phyloP scores from a whole-genome alignment of 2,888 invertebrate species.

The Callinectes sapidus region DNA sequence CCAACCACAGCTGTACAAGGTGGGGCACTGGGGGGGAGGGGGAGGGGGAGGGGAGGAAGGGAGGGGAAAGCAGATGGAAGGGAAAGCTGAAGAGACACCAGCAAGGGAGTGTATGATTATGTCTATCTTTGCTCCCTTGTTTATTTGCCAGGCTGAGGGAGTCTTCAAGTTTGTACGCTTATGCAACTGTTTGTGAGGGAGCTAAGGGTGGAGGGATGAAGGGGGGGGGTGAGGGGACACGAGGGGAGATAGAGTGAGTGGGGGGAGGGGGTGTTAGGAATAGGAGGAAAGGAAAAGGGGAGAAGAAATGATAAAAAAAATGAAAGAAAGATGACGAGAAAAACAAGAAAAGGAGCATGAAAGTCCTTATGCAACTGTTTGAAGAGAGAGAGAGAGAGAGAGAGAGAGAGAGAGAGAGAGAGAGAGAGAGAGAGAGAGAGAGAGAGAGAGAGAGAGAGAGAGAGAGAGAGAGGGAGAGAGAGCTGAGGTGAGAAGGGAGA shows the following conservation, averaged over 20 bases:
- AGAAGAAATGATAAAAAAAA: background rate
- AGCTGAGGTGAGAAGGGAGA: background rate
- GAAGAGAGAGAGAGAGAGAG: background rate
- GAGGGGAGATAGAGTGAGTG: background rate
- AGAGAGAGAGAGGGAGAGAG: background rate
- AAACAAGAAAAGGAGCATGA: background rate
- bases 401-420: conserved; percentile 22
- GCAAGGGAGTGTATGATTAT: conserved; percentile 7
- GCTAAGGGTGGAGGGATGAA: background rate
- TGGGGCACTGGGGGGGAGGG: background rate
- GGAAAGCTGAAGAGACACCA: background rate
- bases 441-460: background rate
- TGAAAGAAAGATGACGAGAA: background rate
- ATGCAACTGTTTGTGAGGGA: background rate
- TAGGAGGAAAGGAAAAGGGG: conserved; percentile 21
- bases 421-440: conserved; percentile 5
- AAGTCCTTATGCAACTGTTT: too few relatives aligned
- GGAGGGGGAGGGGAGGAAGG: background rate
- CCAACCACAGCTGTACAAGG: background rate
- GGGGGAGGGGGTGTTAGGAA: conserved; percentile 39
- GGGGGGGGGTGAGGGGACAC: background rate
- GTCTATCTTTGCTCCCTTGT: background rate
- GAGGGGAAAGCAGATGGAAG: too few relatives aligned
- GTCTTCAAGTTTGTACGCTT: background rate
- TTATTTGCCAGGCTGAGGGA: background rate